Percentiles rank a stretch among this genome's conserved stretches.
Conservation (phyloP, 2,113 vertebrate species). For the Prionailurus viverrinus region DNA sequence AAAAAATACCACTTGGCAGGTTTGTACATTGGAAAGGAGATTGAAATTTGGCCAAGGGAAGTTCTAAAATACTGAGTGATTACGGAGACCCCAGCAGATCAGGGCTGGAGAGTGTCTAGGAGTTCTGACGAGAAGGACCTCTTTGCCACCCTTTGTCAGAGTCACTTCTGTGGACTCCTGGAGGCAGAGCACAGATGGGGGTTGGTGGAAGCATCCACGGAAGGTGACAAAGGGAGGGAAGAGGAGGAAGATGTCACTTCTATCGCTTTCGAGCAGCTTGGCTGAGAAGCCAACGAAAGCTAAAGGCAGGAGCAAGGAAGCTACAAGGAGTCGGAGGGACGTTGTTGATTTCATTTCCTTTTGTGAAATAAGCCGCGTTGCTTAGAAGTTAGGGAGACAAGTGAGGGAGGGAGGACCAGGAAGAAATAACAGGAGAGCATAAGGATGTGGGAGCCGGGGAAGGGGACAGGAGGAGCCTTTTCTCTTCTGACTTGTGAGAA, state of each 20-base stretch:
- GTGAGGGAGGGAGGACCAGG: rapidly evolving
- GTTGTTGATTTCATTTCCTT: conserved; percentile 29
- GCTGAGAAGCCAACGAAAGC: background rate
- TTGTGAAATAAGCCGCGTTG: background rate
- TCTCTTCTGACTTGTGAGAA: background rate
- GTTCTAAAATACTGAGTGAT: background rate
- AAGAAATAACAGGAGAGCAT: background rate
- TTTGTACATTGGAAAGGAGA: background rate
- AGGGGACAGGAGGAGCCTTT: background rate
- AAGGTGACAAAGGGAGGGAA: background rate
- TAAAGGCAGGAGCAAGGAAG: background rate
- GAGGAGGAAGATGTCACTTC: background rate
- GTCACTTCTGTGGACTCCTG: background rate
- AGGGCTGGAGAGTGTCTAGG: background rate
- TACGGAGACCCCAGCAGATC: background rate
- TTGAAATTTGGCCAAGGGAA: background rate
- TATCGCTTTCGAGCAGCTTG: background rate
- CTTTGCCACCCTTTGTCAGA: background rate
- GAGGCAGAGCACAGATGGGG: background rate
- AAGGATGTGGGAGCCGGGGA: rapidly evolving
- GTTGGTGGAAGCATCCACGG: background rate
- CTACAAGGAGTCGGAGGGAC: background rate
- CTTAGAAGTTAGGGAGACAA: background rate
- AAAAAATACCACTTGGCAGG: background rate
- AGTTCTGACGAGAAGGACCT: background rate